Percentiles rank a stretch among this genome's conserved stretches.
Evolutionary conservation across 2,888 invertebrate species (phyloP).

Genomic region (Heteropelma amictum): DNA sequence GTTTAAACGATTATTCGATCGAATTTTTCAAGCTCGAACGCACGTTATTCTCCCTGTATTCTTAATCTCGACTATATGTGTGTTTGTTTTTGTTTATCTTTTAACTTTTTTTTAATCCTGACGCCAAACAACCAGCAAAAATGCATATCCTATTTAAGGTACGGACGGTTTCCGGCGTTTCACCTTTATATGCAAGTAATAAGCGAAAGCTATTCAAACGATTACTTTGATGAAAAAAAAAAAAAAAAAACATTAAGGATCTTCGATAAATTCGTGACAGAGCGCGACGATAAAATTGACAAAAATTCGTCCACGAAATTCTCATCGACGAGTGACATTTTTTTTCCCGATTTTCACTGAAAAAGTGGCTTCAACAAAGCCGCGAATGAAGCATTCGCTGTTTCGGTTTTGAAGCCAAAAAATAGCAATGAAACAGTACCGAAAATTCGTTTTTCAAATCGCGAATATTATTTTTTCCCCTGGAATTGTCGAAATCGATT

Average conservation of each 20-base stretch:
- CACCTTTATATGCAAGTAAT: slow-evolving; percentile 37
- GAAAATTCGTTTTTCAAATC: neutral
- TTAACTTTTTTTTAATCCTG: slow-evolving; percentile 3
- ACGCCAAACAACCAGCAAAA: slow-evolving; percentile 46
- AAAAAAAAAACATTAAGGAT: neutral
- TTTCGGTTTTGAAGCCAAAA: too few relatives aligned
- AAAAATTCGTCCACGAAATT: neutral
- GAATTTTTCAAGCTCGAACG: slow-evolving; percentile 41
- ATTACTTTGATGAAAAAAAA: neutral
- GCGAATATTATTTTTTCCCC: neutral
- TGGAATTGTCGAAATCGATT: too few relatives aligned
- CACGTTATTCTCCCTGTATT: slow-evolving; percentile 37
- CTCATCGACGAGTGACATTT: neutral
- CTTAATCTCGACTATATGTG: slow-evolving; percentile 19
- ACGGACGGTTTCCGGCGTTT: slow-evolving; percentile 51
- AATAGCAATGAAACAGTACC: too few relatives aligned
- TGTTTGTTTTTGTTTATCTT: neutral
- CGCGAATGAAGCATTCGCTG: too few relatives aligned
- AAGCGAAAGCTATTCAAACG: slow-evolving; percentile 16
- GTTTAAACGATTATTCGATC: slow-evolving; percentile 15
- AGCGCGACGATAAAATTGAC: neutral
- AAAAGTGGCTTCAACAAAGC: too few relatives aligned
- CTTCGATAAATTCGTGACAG: neutral
- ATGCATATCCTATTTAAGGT: slow-evolving; percentile 31
- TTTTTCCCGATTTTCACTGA: neutral